Conservation (phyloP, 2,888 invertebrate species). For the Acleris literana region DNA sequence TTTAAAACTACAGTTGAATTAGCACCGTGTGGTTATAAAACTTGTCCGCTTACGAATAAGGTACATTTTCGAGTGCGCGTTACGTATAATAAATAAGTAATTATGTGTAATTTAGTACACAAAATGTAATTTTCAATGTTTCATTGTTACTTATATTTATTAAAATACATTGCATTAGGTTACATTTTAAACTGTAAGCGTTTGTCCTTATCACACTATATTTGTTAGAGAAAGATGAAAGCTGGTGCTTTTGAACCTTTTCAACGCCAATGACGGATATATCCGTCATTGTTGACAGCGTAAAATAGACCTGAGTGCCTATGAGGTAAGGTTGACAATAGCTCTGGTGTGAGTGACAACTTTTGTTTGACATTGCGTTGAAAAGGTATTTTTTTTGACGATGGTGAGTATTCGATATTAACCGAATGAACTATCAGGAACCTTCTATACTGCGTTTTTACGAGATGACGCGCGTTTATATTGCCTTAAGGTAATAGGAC, state of each 20-base stretch:
- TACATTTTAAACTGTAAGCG: not conserved
- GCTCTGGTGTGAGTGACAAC: too few relatives aligned
- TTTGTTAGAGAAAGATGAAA: not conserved
- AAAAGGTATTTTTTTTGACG: too few relatives aligned
- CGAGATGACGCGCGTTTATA: too few relatives aligned
- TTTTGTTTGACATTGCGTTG: too few relatives aligned
- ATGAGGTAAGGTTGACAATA: too few relatives aligned
- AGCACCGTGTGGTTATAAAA: constrained; percentile 40
- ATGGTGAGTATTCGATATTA: too few relatives aligned
- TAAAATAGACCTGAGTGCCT: too few relatives aligned
- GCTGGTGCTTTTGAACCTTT: not conserved
- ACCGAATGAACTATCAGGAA: too few relatives aligned
- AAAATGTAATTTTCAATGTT: not conserved
- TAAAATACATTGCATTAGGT: constrained; percentile 6
- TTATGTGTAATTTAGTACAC: not conserved
- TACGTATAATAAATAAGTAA: constrained; percentile 17
- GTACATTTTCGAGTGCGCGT: constrained; percentile 27
- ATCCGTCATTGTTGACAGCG: too few relatives aligned
- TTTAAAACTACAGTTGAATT: constrained; percentile 39
- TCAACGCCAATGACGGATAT: too few relatives aligned
- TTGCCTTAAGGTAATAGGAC: too few relatives aligned
- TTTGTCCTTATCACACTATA: constrained; percentile 8
- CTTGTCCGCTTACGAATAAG: constrained; percentile 21
- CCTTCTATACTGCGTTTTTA: too few relatives aligned
- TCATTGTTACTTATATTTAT: not conserved